Conservation (phyloP, 2,888 invertebrate species). For the Agelastica alni region DNA sequence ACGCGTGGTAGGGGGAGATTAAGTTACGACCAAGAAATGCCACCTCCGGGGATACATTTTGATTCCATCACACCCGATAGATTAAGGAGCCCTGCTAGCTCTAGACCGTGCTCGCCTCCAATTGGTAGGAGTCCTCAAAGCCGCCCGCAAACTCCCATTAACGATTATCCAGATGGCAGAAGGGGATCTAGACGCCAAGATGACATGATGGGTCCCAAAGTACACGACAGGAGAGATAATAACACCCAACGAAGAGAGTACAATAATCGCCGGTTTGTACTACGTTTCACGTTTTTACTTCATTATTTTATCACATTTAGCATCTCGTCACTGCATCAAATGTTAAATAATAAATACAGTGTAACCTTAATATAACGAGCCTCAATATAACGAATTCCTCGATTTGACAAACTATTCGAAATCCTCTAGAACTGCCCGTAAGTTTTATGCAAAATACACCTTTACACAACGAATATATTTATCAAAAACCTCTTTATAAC, state of each 20-base stretch:
- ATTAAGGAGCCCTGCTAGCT: conserved; percentile 49
- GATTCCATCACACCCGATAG: conserved; percentile 58
- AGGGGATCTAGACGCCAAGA: conserved; percentile 13
- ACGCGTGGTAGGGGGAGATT: conserved; percentile 64
- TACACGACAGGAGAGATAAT: conserved; percentile 23
- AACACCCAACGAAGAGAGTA: conserved; percentile 24
- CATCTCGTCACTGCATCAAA: too few relatives aligned
- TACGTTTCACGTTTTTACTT: too few relatives aligned
- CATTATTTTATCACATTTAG: too few relatives aligned
- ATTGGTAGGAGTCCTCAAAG: conserved; percentile 38
- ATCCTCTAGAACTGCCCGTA: too few relatives aligned
- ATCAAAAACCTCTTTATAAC: too few relatives aligned
- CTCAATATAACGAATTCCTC: too few relatives aligned
- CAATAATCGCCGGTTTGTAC: conserved; percentile 15
- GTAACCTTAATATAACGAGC: too few relatives aligned
- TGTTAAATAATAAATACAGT: too few relatives aligned
- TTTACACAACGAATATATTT: too few relatives aligned
- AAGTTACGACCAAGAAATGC: conserved; percentile 37
- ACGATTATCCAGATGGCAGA: conserved; percentile 35
- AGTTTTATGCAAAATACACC: too few relatives aligned
- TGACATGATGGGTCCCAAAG: conserved; percentile 14
- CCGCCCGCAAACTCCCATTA: conserved; percentile 43
- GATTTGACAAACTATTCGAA: too few relatives aligned
- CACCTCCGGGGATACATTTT: conserved; percentile 37
- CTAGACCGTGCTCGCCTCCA: conserved; percentile 51